These are phyloP conservation scores for Drosophila willistoni DNA, from an alignment of 1,140 invertebrate species.

Conservation along the genomic window DNA sequence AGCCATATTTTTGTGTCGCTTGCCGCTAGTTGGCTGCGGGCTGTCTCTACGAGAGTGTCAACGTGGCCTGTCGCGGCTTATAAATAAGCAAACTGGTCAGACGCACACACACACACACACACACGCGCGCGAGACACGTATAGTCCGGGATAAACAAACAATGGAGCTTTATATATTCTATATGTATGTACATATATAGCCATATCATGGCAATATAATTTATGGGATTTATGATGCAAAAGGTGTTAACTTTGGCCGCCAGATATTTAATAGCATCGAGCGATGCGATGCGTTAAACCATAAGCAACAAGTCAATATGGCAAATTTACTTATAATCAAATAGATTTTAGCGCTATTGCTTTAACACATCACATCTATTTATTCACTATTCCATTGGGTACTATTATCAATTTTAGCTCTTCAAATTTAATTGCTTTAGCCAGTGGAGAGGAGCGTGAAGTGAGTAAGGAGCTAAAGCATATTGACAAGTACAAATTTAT, in stretches of 20 bases:
- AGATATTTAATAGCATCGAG: slow-evolving; percentile 30
- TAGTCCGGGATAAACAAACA: not conserved
- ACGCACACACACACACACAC: slow-evolving; percentile 18
- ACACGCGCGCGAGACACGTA: not conserved
- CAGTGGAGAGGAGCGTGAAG: slow-evolving; percentile 4
- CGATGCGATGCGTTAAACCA: not conserved
- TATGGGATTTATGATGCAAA: slow-evolving; percentile 34
- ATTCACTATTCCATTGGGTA: not conserved
- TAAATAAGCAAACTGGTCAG: slow-evolving; percentile 53
- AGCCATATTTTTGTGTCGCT: not conserved
- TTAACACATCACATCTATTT: not conserved
- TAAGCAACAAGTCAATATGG: slow-evolving; percentile 18
- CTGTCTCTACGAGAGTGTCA: slow-evolving; percentile 36
- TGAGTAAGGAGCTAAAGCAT: slow-evolving; percentile 35
- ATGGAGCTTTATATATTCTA: slow-evolving; percentile 10
- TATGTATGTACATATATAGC: not conserved
- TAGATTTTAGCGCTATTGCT: slow-evolving; percentile 1
- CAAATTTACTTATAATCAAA: slow-evolving; percentile 5
- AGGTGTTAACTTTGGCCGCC: slow-evolving; percentile 36
- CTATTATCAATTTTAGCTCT: slow-evolving; percentile 47
- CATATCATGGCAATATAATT: slow-evolving; percentile 28
- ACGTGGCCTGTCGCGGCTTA: slow-evolving; percentile 50
- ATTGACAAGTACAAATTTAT: slow-evolving; percentile 59
- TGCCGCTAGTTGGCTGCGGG: not conserved
- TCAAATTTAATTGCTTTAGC: slow-evolving; percentile 61